A percentile compares a stretch with the other conserved stretches of the same genome.
These are phyloP conservation scores for Frankliniella fusca DNA, from an alignment of 2,888 invertebrate species.

Conservation along the genomic window DNA sequence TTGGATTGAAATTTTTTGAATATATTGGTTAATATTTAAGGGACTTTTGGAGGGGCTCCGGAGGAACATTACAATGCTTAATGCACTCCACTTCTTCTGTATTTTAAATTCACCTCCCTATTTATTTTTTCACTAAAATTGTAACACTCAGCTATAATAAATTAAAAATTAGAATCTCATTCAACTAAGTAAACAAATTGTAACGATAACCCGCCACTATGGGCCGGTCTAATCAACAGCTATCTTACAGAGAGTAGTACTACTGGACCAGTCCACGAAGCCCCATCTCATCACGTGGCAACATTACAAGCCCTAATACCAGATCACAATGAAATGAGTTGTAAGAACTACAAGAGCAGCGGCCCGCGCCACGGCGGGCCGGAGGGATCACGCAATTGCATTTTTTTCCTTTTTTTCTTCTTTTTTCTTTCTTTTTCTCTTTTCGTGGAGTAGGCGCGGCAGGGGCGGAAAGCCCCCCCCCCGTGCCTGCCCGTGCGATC, in stretches of 20 bases:
- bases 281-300: conserved; percentile 29
- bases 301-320: conserved; percentile 29
- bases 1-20: too few species aligned
- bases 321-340: neutral
- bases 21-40: too few species aligned
- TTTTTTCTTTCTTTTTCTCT: neutral
- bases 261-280: neutral
- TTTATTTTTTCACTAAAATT: neutral
- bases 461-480: neutral
- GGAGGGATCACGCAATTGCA: neutral
- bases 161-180: neutral
- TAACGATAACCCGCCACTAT: neutral
- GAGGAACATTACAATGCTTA: neutral
- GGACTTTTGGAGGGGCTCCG: neutral
- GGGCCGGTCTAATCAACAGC: neutral
- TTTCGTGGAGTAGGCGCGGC: neutral
- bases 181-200: neutral
- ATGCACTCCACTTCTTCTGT: too few species aligned
- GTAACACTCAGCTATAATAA: neutral
- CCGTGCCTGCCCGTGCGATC: too few species aligned
- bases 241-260: neutral
- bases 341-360: neutral
- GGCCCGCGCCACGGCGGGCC: neutral
- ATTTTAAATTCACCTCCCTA: neutral
- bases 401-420: neutral